Conservation (phyloP, 2,113 vertebrate genomes). For the Gopherus evgoodei region DNA sequence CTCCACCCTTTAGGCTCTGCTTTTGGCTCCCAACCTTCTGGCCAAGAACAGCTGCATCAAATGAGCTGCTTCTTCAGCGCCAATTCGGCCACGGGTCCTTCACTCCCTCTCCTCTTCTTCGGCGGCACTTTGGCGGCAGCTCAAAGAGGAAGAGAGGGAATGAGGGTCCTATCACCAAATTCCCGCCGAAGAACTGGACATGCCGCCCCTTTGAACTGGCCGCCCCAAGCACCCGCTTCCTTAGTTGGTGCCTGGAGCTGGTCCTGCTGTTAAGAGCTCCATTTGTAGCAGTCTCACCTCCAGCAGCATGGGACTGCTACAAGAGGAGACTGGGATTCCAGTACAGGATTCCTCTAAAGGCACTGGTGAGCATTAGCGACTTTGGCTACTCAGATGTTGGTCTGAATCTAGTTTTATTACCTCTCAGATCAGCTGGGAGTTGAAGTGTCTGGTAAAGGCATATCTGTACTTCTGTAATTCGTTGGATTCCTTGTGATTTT, state of each 20-base stretch:
- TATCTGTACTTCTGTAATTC: not conserved
- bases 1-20: too few species aligned
- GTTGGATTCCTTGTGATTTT: not conserved
- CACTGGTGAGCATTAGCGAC: not conserved
- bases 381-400: not conserved
- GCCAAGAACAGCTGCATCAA: not conserved
- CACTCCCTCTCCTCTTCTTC: too few species aligned
- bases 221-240: too few species aligned
- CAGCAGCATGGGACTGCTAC: not conserved
- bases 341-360: not conserved
- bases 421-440: fast-evolving
- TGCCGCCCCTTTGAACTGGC: too few species aligned
- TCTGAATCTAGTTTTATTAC: not conserved
- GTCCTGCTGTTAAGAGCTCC: not conserved
- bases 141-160: too few species aligned
- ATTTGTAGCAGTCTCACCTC: not conserved
- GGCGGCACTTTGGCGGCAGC: too few species aligned
- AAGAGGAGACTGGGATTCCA: not conserved
- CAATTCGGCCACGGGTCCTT: too few species aligned
- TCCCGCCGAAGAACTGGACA: too few species aligned
- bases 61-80: too few species aligned
- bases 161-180: too few species aligned
- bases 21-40: not conserved
- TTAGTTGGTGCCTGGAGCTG: too few species aligned
- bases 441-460: not conserved